Percentiles rank a stretch among this genome's conserved stretches.
phyloP scores from a whole-genome alignment of 1,140 invertebrate genomes.

The Palaemon carinicauda region DNA sequence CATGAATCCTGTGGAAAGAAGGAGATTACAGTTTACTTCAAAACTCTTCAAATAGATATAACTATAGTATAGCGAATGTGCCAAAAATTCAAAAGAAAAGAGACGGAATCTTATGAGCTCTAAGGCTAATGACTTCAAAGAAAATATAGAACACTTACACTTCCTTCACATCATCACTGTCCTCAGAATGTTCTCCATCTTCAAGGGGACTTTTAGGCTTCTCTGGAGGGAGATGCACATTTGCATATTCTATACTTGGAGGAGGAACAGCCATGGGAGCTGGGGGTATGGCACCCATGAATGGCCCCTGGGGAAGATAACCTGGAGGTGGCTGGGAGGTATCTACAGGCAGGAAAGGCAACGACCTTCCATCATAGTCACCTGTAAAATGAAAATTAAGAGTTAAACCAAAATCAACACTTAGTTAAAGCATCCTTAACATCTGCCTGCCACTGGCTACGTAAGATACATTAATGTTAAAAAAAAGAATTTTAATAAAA shows the following conservation, averaged over 20 bases:
- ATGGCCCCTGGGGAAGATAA: slow-evolving; percentile 64
- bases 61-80: no score
- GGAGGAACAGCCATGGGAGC: slow-evolving; percentile 48
- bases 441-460: no score
- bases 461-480: no score
- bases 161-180: slow-evolving; percentile 57
- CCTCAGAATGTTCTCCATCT: slow-evolving; percentile 60
- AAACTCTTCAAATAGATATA: no score
- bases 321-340: slow-evolving; percentile 71
- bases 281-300: slow-evolving; percentile 40
- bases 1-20: slow-evolving; percentile 20
- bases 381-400: neutral
- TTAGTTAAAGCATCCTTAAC: no score
- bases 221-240: slow-evolving; percentile 59
- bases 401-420: no score
- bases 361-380: slow-evolving; percentile 55
- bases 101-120: neutral
- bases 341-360: slow-evolving; percentile 63
- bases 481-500: no score
- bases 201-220: slow-evolving; percentile 60
- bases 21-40: neutral
- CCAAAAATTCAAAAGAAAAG: neutral
- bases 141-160: slow-evolving; percentile 23
- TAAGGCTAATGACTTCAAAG: neutral
- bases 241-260: slow-evolving; percentile 44